Evolutionary conservation across 2,113 vertebrate genomes (phyloP), one percentile per base, ranked within the genome.

Genomic region (Melanotaenia duboulayi): DNA sequence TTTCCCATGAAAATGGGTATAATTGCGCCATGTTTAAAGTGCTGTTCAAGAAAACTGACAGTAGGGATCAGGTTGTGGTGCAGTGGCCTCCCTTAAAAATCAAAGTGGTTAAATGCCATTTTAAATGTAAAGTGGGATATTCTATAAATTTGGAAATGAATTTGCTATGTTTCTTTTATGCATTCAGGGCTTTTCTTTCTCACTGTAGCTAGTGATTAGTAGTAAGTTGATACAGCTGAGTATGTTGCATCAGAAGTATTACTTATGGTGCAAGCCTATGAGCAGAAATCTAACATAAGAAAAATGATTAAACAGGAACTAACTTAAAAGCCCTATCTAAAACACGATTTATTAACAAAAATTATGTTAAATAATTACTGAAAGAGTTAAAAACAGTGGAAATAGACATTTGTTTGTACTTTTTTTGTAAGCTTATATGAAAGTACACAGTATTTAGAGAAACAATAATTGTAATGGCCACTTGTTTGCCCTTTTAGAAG

Each of bases 401-500:
- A 28, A 25, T 44, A 49, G 13, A 11, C 13, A 37, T 23, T 78
- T 17, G 20, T 54, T 25, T 44, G 4, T 17, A 14, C n/a, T 44
- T 66, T 65, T 65, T 62, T 24, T 10, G 23, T 24, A 62, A 48
- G 14, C 14, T 4, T 7, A 58, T 64, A 16, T 1, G 23, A 20
- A 63, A 68, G 32, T 50, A n/a, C 44, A 42, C 13, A 54, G 23
- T 54, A 46, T 77, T 80, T 32, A 67, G 65, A 11, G 55, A 84
- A 90, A 87, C 87, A 87, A 89, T 90, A 84, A 80, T 56, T 76
- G 58, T 89, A 90, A 86, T 81, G 62, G 80, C 39, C 82, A 76
- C 75, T 83, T 82, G 63, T 76, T 82, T 65, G 44, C 50, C 50
- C 46, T 84, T 87, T 74, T 76, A 72, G 83, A 90, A 86, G 84